These are phyloP conservation scores for Chironomus riparius DNA, from an alignment of 2,888 invertebrate species.

Conservation along the genomic window DNA sequence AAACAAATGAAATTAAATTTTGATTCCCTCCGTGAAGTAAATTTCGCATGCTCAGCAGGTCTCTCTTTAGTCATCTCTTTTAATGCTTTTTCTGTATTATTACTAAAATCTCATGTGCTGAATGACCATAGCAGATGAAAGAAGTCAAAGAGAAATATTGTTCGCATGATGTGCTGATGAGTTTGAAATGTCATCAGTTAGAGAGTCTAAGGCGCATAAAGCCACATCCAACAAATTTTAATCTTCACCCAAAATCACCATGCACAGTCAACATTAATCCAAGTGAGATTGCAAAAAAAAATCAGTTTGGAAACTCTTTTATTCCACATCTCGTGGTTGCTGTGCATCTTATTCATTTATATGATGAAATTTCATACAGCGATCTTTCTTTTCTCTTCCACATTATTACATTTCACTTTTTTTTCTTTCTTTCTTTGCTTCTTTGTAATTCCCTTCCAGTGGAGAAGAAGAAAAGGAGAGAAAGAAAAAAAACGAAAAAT, in stretches of 20 bases:
- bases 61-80: no score
- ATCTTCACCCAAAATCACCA: no score
- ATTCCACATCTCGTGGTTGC: not conserved
- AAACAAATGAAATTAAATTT: no score
- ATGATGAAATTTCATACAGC: conserved; percentile 1
- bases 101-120: not conserved
- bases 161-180: no score
- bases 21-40: no score
- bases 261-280: not conserved
- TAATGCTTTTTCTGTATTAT: no score
- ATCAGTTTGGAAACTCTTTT: no score
- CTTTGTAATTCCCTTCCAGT: not conserved
- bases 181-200: no score
- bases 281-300: not conserved
- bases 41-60: no score
- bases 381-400: not conserved
- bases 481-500: not conserved
- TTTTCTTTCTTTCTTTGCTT: not conserved
- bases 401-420: not conserved
- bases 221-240: no score
- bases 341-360: no score
- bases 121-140: not conserved
- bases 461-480: not conserved
- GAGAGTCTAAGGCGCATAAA: no score
- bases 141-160: not conserved